These are phyloP conservation scores for Galeruca laticollis DNA, from an alignment of 2,888 invertebrate species.

Conservation along the genomic window DNA sequence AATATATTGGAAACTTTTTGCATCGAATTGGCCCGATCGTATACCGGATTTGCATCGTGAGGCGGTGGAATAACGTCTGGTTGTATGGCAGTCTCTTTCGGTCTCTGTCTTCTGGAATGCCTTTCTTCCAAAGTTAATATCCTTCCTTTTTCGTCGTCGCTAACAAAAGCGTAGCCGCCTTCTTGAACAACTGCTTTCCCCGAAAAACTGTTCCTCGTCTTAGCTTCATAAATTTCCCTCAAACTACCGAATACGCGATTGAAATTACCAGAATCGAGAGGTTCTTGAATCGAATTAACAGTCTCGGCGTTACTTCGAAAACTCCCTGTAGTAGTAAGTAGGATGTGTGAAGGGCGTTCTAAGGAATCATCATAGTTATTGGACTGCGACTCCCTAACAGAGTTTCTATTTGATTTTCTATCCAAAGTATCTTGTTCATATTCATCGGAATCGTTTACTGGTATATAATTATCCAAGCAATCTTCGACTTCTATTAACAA, in stretches of 20 bases:
- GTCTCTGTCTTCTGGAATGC: constrained; percentile 80
- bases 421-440: constrained; percentile 91
- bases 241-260: constrained; percentile 75
- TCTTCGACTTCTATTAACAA: constrained; percentile 88
- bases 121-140: constrained; percentile 79
- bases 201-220: constrained; percentile 65
- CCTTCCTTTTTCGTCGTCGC: constrained; percentile 72
- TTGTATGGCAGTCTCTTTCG: constrained; percentile 68
- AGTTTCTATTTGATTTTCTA: constrained; percentile 74
- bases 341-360: constrained; percentile 71
- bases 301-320: constrained; percentile 71
- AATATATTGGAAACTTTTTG: constrained; percentile 66
- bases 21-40: constrained; percentile 74
- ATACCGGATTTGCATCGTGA: constrained; percentile 69
- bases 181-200: neutral
- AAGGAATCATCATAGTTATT: constrained; percentile 68
- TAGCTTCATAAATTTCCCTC: constrained; percentile 80
- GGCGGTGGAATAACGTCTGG: constrained; percentile 79
- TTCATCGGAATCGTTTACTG: constrained; percentile 82
- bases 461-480: constrained; percentile 81
- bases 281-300: constrained; percentile 46
- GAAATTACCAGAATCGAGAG: constrained; percentile 57
- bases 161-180: constrained; percentile 52
- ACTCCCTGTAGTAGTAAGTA: constrained; percentile 77
- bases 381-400: constrained; percentile 17